Evolutionary conservation across 2,113 vertebrate genomes (phyloP), one percentile per base, ranked within the genome.

Genomic region (Poeciliopsis occidentalis): DNA sequence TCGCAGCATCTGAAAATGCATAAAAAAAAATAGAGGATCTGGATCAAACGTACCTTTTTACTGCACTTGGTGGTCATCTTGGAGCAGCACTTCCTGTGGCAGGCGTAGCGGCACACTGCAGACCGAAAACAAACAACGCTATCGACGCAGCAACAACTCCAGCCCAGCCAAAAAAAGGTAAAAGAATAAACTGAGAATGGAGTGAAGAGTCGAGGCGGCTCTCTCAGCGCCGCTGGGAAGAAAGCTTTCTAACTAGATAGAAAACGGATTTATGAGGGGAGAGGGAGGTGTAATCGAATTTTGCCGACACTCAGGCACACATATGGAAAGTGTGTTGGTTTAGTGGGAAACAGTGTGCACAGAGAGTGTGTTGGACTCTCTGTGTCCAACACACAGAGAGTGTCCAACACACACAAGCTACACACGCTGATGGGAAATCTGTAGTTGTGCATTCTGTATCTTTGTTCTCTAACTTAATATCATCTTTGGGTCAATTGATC

Each of bases 81-180:
- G 92, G 96, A 94, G 93, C 97, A 99, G 93, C 98, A 99, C 82
- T 98, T 99, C 91, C 95, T 97, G 93, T 99, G 98, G 89, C 98
- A 99, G 90, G 98, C 97, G 69, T 97, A 98, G 67, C 97, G 96
- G 91, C 98, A 99, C 78, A 98, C 98, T 99, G 92, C 86, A 79
- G 80, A 95, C 90, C 39, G 96, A 94, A 84, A 64, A 67, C 82
- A 89, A 81, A 89, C 68, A 89, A 82, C 89, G 84, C 83, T 80
- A 86, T 85, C 54, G 81, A 87, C 81, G 44, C 87, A 91, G 54
- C 89, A 81, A 54, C 89, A 86, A 73, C 84, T 84, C 61, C 85
- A 82, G 85, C 86, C 84, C 93, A 93, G 89, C 4, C 76, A 90
- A n/a, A 57, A 3, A n/a, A 57, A 22, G 2, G 2, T n/a, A n/a